Percentiles rank a stretch among this genome's conserved stretches.
Evolutionary conservation across 2,888 invertebrate species (phyloP).

Genomic region (Nymphalis c-album): DNA sequence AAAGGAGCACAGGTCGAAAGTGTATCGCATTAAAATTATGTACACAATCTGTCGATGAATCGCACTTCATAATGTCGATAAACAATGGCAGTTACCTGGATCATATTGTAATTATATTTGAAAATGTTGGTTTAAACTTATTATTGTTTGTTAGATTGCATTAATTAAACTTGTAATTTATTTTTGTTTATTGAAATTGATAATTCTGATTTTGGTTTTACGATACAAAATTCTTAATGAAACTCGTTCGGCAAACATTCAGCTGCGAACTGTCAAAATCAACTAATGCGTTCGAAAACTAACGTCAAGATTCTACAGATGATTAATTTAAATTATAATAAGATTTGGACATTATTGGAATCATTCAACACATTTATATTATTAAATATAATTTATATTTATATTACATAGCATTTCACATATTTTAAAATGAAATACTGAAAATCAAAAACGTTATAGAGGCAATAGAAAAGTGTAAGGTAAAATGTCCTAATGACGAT

Average conservation of each 20-base stretch:
- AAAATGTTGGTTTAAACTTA: conserved; percentile 12
- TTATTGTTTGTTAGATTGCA: conserved; percentile 1
- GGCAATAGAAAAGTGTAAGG: too few relatives aligned
- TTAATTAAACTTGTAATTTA: conserved; percentile 13
- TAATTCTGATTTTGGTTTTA: conserved; percentile 32
- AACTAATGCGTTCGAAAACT: conserved; percentile 7
- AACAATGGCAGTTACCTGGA: conserved; percentile 41
- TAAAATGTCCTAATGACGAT: too few relatives aligned
- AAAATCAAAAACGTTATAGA: too few relatives aligned
- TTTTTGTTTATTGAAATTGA: conserved; percentile 23
- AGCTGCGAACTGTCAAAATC: conserved; percentile 74
- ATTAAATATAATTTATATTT: too few relatives aligned
- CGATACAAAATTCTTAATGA: conserved; percentile 33
- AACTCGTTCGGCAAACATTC: conserved; percentile 44
- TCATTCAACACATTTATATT: too few relatives aligned
- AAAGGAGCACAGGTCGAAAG: conserved; percentile 35
- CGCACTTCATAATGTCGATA: conserved; percentile 32
- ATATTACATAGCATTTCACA: too few relatives aligned
- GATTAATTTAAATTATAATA: not conserved
- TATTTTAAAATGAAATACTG: too few relatives aligned
- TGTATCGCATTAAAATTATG: conserved; percentile 34
- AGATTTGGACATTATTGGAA: too few relatives aligned
- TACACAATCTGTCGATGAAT: conserved; percentile 33
- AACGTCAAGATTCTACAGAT: conserved; percentile 3
- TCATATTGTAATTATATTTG: conserved; percentile 37